phyloP scores from a whole-genome alignment of 35 echinoderm and acorn worm genomes.

The Apostichopus parvimensis region DNA sequence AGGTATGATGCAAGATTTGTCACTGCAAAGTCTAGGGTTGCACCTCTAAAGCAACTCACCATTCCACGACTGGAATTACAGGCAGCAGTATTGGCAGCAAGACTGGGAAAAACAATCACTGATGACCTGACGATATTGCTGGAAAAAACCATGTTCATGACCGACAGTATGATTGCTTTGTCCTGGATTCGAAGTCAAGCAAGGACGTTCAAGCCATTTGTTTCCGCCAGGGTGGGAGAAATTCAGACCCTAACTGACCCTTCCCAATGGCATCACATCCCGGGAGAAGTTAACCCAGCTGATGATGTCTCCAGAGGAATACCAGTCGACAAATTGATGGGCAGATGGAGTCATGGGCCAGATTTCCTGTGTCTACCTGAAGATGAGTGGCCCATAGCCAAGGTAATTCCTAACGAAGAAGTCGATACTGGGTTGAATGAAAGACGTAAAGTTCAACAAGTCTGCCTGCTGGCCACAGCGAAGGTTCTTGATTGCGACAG shows the following conservation, averaged over 20 bases:
- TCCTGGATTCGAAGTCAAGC: conserved; percentile 64
- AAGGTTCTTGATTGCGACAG: conserved; percentile 51
- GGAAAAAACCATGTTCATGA: not conserved
- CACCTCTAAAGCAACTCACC: conserved; percentile 52
- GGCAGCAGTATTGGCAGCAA: conserved; percentile 37
- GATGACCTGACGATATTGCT: not conserved
- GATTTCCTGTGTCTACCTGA: conserved; percentile 60
- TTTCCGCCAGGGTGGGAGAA: conserved; percentile 73
- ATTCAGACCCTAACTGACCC: conserved; percentile 65
- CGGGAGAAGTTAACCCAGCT: conserved; percentile 66
- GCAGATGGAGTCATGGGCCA: conserved; percentile 64
- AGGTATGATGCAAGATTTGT: conserved; percentile 30
- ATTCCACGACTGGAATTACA: conserved; percentile 53
- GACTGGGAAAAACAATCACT: not conserved
- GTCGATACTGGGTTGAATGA: not conserved
- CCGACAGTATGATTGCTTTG: conserved; percentile 56
- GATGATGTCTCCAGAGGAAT: conserved; percentile 78
- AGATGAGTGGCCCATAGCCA: conserved; percentile 58
- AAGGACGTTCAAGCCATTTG: conserved; percentile 72
- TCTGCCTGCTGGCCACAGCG: conserved; percentile 1
- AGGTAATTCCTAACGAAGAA: not conserved
- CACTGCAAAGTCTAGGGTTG: conserved; percentile 25
- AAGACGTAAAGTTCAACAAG: not conserved
- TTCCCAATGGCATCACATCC: conserved; percentile 54
- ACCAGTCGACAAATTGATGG: not conserved